Evolutionary conservation across 2,797 vertebrate genomes (phyloP).

Genomic region (Cirrhinus molitorella): DNA sequence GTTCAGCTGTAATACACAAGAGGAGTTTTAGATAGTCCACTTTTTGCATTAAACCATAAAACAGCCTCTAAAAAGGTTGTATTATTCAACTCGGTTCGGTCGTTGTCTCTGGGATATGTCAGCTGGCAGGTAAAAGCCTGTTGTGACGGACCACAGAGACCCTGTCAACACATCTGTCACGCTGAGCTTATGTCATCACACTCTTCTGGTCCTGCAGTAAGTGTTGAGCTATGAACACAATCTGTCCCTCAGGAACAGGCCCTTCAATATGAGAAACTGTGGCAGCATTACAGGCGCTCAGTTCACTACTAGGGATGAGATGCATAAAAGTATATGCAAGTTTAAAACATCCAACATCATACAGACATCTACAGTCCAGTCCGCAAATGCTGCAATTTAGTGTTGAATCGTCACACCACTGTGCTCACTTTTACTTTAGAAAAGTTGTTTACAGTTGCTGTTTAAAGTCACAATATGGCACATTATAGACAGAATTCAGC

Average conservation of each 20-base stretch:
- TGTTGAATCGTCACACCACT: not conserved
- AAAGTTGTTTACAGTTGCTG: too few relatives aligned
- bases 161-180: constrained; percentile 9
- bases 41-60: not conserved
- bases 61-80: not conserved
- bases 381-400: not conserved
- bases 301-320: not conserved
- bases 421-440: not conserved
- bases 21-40: not conserved
- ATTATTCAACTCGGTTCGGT: not conserved
- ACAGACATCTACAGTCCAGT: not conserved
- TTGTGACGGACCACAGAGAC: not conserved
- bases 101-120: not conserved
- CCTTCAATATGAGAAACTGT: not conserved
- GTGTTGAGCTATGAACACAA: not conserved
- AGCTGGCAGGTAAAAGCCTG: not conserved
- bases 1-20: not conserved
- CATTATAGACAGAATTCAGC: too few relatives aligned
- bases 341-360: not conserved
- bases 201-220: not conserved
- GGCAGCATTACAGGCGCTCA: not conserved
- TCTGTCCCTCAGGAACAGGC: not conserved
- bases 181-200: not conserved
- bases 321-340: not conserved
- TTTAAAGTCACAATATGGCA: too few relatives aligned